Evolutionary conservation across 2,888 invertebrate genomes (phyloP).

Genomic region (Blastobasis adustella): DNA sequence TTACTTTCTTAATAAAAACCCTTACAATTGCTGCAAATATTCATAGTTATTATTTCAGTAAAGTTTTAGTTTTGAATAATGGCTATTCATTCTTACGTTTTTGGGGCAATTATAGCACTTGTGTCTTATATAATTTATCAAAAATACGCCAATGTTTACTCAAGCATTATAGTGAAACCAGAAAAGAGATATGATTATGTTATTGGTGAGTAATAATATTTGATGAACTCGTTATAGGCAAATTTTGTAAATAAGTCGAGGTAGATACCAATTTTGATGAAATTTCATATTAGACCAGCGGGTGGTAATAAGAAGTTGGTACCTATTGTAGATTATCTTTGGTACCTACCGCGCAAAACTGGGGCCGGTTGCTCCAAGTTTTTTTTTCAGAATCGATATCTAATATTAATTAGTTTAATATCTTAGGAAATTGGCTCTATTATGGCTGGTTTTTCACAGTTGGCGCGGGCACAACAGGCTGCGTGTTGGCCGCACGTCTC

Average conservation of each 20-base stretch:
- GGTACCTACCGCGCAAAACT: no score
- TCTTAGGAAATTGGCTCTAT: no score
- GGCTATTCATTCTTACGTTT: constrained; percentile 42
- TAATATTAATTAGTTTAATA: no score
- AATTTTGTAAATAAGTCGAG: no score
- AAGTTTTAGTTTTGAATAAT: constrained; percentile 23
- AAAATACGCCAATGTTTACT: constrained; percentile 40
- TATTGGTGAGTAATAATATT: constrained; percentile 42
- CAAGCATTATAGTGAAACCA: constrained; percentile 47
- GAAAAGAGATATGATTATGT: constrained; percentile 61
- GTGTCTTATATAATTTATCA: constrained; percentile 55
- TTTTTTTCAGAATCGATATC: no score
- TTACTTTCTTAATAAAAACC: neutral
- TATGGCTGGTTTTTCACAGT: constrained; percentile 50
- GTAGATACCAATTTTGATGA: no score
- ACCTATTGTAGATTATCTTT: no score
- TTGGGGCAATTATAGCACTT: constrained; percentile 39
- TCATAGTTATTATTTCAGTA: neutral
- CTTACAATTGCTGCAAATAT: neutral
- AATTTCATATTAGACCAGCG: no score
- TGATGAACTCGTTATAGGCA: no score
- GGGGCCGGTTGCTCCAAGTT: no score
- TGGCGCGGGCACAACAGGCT: constrained; percentile 83
- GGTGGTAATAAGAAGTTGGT: no score
- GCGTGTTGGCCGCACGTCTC: constrained; percentile 79